These are phyloP conservation scores for Oostethus manadensis DNA, from an alignment of 2,113 vertebrate genomes.

Conservation along the genomic window DNA sequence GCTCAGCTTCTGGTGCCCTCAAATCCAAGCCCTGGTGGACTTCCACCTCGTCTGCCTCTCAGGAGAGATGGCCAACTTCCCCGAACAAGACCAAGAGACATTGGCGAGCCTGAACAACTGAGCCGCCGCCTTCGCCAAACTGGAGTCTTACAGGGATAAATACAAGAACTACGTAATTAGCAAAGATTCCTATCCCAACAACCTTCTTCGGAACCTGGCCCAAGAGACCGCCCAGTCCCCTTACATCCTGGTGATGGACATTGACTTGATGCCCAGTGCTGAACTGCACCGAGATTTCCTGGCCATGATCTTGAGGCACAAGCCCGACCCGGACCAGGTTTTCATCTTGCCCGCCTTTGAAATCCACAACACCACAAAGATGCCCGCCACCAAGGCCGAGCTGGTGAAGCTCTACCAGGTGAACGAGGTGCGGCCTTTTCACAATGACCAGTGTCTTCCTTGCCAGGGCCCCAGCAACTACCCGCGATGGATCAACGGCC, in stretches of 20 bases:
- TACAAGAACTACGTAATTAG: constrained; percentile 79
- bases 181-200: constrained; percentile 86
- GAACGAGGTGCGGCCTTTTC: constrained; percentile 85
- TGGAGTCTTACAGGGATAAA: constrained; percentile 71
- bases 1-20: constrained; percentile 78
- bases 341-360: constrained; percentile 86
- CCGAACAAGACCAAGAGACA: constrained; percentile 75
- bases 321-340: constrained; percentile 57
- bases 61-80: constrained; percentile 77
- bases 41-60: constrained; percentile 86
- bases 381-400: constrained; percentile 78
- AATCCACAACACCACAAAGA: constrained; percentile 80
- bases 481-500: constrained; percentile 81
- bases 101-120: constrained; percentile 78
- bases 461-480: constrained; percentile 90
- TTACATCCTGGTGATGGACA: constrained; percentile 79
- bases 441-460: constrained; percentile 82
- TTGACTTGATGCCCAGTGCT: constrained; percentile 86
- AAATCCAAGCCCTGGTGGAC: constrained; percentile 77
- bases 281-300: constrained; percentile 77
- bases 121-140: constrained; percentile 75
- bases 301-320: constrained; percentile 48
- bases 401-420: constrained; percentile 84
- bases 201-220: constrained; percentile 84
- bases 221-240: constrained; percentile 67